phyloP scores from a whole-genome alignment of 2,113 vertebrate species.

The Reinhardtius hippoglossoides region DNA sequence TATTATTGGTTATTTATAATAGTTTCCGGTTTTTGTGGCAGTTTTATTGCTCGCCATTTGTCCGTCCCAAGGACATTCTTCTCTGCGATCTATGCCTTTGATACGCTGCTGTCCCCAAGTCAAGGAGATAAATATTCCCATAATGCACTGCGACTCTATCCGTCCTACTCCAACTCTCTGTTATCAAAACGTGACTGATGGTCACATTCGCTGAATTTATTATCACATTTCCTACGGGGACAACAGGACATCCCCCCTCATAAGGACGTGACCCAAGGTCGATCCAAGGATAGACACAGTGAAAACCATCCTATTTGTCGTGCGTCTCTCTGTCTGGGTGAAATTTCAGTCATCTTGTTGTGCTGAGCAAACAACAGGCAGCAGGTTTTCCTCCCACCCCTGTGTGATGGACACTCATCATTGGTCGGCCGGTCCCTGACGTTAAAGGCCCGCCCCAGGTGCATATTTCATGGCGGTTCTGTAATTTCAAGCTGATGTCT shows the following conservation, averaged over 20 bases:
- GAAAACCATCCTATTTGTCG: slow-evolving; percentile 35
- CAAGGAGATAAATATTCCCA: slow-evolving; percentile 55
- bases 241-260: slow-evolving; percentile 1
- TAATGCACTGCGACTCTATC: slow-evolving; percentile 44
- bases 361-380: slow-evolving; percentile 46
- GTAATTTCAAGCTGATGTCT: slow-evolving; percentile 77
- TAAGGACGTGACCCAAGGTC: slow-evolving; percentile 63
- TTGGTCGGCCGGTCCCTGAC: slow-evolving; percentile 36
- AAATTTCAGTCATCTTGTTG: slow-evolving; percentile 68
- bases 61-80: slow-evolving; percentile 38
- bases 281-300: slow-evolving; percentile 53
- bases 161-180: slow-evolving; percentile 15
- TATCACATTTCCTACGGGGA: slow-evolving; percentile 43
- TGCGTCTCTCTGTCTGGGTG: slow-evolving; percentile 39
- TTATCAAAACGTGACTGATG: slow-evolving; percentile 34
- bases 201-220: slow-evolving; percentile 52
- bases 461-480: slow-evolving; percentile 77
- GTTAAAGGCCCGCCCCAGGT: slow-evolving; percentile 56
- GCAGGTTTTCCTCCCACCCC: slow-evolving; percentile 15
- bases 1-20: background rate
- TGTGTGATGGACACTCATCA: slow-evolving; percentile 3
- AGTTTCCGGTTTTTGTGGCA: background rate
- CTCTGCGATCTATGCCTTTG: slow-evolving; percentile 21
- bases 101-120: slow-evolving; percentile 5
- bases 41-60: background rate